Base-by-base conservation (phyloP, 2,888 invertebrate genomes). In the Prionchulus punctatus region DNA sequence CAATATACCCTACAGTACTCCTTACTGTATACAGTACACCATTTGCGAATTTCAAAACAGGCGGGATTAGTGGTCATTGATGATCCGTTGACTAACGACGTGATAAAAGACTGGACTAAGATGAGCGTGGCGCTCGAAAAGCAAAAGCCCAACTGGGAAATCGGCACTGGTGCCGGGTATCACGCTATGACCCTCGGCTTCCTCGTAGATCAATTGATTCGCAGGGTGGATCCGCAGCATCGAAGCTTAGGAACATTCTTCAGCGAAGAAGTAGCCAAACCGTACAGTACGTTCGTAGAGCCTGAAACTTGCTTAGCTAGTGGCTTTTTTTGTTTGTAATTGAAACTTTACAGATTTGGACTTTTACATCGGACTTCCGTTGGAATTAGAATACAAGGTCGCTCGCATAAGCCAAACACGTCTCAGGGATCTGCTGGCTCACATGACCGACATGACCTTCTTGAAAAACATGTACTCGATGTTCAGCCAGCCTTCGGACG, bases 161-260 rank as follows among this genome's bases (percentile, higher is more conserved):
- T 68, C 0, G 73, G 72, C 64, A 66, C 66, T 2, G 63, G 66
- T 1, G 62, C 65, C 54, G 74, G 72, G 21, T 75, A 75, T 62
- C 75, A 75, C 62, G 71, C 67, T 1, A 58, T 73, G 12, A 72
- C 73, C 21, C 69, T 67, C 58, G 75, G 74, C 18, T 67, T 73
- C 63, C 70, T 72, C 45, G 66, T 71, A 7, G 74, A 75, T 59
- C 71, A 70, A 48, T 64, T 75, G 48, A 65, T 74, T 12, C 55
- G 69, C 28, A 62, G 68, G 54, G 69, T 67, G 1, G 75, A 76
- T 62, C 70, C 72, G 2, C 62, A 68, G 54, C 64, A 69, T 4
- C 61, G 73, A 43, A 62, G 63, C 18, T 61, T 73, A n/a, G 67
- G 66, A 15, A 65, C 65, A 52, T 70, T 73, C 58, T 71, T 74